Conservation (phyloP, 2,113 vertebrate species). For the Egretta garzetta region DNA sequence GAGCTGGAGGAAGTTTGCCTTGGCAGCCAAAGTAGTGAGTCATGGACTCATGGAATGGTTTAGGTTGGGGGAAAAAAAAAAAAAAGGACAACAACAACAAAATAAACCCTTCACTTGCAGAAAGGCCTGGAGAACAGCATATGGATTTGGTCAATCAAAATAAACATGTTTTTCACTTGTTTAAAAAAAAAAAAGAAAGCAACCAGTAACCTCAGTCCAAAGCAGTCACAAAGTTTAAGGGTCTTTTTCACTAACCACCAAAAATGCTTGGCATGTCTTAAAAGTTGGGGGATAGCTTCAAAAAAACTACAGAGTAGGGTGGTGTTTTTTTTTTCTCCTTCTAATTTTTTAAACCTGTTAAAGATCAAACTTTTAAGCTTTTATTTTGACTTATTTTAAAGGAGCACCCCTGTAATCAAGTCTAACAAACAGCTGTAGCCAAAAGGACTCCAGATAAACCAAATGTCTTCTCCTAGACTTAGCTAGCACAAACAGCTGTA, state of each 20-base stretch:
- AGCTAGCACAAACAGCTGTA: neutral
- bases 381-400: neutral
- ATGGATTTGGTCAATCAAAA: constrained; percentile 5
- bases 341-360: neutral
- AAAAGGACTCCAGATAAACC: neutral
- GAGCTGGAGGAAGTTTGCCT: neutral
- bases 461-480: neutral
- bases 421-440: neutral
- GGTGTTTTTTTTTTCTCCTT: neutral
- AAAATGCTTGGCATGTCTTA: neutral
- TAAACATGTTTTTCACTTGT: neutral
- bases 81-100: neutral
- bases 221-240: neutral
- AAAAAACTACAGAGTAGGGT: neutral
- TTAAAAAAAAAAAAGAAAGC: neutral
- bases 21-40: constrained; percentile 8
- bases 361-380: neutral
- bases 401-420: neutral
- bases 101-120: neutral
- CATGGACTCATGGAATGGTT: neutral
- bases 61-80: neutral
- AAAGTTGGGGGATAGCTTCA: neutral
- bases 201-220: neutral
- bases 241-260: neutral
- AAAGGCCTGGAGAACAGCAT: neutral